These are phyloP conservation scores for Nymphicus hollandicus DNA, from an alignment of 2,113 vertebrate species.

Conservation along the genomic window DNA sequence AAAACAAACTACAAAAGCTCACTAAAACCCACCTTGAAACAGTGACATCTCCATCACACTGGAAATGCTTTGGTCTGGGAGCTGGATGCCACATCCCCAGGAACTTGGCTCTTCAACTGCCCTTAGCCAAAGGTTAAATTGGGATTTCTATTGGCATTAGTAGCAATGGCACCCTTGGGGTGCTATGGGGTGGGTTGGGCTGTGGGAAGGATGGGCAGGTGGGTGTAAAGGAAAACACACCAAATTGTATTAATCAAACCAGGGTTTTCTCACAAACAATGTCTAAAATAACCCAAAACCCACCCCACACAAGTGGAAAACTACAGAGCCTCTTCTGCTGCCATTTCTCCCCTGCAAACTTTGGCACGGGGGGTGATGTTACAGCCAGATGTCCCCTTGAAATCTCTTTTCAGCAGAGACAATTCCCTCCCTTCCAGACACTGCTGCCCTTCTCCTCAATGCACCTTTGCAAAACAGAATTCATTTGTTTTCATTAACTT, in stretches of 20 bases:
- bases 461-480: conserved; percentile 52
- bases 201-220: not conserved
- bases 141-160: not conserved
- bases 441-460: not conserved
- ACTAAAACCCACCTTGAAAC: rapidly evolving
- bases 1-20: not conserved
- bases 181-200: rapidly evolving
- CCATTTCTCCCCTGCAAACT: not conserved
- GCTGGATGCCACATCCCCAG: rapidly evolving
- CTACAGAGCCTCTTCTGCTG: not conserved
- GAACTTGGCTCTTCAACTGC: not conserved
- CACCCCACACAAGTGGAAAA: not conserved
- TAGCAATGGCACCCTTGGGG: not conserved
- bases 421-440: not conserved
- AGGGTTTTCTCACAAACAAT: not conserved
- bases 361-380: not conserved
- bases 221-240: not conserved
- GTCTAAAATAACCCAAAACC: not conserved
- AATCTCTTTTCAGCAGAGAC: not conserved
- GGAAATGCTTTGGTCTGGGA: not conserved
- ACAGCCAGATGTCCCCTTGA: not conserved
- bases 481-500: conserved; percentile 70
- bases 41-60: rapidly evolving
- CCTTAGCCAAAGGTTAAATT: rapidly evolving
- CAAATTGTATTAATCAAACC: rapidly evolving